Base-by-base conservation (phyloP, 2,113 vertebrate species). In the Percopsis transmontana region DNA sequence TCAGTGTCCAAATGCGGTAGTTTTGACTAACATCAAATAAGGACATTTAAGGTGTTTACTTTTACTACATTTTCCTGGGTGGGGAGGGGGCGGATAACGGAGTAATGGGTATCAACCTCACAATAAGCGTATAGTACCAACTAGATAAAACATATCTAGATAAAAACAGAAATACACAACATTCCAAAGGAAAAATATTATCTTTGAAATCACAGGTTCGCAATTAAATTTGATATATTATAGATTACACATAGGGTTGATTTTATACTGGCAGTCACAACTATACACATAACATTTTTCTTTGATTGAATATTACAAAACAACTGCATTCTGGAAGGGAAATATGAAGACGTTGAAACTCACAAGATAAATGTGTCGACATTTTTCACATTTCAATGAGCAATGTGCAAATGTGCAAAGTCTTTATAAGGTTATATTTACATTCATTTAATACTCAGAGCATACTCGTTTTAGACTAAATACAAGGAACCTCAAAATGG, bases 291-390 rank as follows among this genome's bases (percentile, higher is more conserved):
- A 18, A 6, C 18, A n/a, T 23, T 10, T 18, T 15, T 21, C 24
- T 41, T 52, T 65, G 23, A 80, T 67, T 68, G 44, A 66, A 68
- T 60, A 68, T 72, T 1, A 8, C 11, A 68, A 66, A 68, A 47
- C 11, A 16, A 54, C 45, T 42, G 68, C 62, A 45, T 44, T 14
- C n/a, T 20, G 50, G 20, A 7, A 52, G 19, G n/a, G 19, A 51
- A 50, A 6, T 18, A 50, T 41, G 55, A 74, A n/a, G n/a, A n/a
- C n/a, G n/a, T n/a, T 27, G 16, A 51, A 21, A 58, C 19, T 41
- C 10, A 53, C 44, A 68, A 51, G 21, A 12, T 54, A 13, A 15
- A 18, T 51, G 12, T 51, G 7, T n/a, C 48, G 19, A 20, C 19
- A 51, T n/a, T 50, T 68, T 52, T 66, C 45, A 66, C 72, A 61